A percentile compares a stretch with the other conserved stretches of the same genome.
Evolutionary conservation across 1,140 invertebrate genomes (phyloP).

Genomic region (Ostrea denselamellosa): DNA sequence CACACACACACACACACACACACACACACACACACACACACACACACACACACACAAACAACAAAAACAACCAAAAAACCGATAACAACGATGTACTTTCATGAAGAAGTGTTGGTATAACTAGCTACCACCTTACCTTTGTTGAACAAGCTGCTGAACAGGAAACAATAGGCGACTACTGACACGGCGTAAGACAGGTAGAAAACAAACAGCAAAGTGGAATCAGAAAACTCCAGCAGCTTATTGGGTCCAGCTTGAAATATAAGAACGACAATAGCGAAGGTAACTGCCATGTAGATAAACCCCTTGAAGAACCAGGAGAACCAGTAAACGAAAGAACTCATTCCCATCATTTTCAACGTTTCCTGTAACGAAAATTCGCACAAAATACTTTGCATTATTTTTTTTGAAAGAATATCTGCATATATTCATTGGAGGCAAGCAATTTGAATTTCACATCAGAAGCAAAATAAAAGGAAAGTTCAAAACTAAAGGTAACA

Average conservation of each 20-base stretch:
- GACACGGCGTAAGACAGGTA: slow-evolving; percentile 80
- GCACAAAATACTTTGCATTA: too few relatives aligned
- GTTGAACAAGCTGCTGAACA: slow-evolving; percentile 80
- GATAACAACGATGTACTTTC: too few relatives aligned
- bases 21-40: too few relatives aligned
- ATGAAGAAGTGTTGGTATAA: too few relatives aligned
- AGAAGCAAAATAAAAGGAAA: too few relatives aligned
- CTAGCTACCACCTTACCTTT: slow-evolving; percentile 81
- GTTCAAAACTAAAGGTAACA: too few relatives aligned
- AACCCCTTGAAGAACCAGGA: slow-evolving; percentile 90
- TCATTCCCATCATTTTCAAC: slow-evolving; percentile 92
- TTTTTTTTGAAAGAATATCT: too few relatives aligned
- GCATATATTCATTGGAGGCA: too few relatives aligned
- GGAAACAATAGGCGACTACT: slow-evolving; percentile 81
- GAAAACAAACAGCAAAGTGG: slow-evolving; percentile 80
- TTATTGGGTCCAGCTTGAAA: slow-evolving; percentile 70
- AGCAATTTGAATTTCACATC: too few relatives aligned
- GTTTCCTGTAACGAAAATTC: slow-evolving; percentile 84
- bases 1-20: too few relatives aligned
- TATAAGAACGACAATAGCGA: slow-evolving; percentile 79
- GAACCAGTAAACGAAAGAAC: slow-evolving; percentile 88
- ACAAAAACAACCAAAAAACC: too few relatives aligned
- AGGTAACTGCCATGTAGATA: slow-evolving; percentile 83
- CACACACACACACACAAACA: too few relatives aligned
- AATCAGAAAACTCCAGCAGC: slow-evolving; percentile 78